A percentile compares a stretch with the other conserved stretches of the same genome.
These are phyloP conservation scores for Craseonycteris thonglongyai DNA, from an alignment of 2,113 vertebrate species.

Conservation along the genomic window DNA sequence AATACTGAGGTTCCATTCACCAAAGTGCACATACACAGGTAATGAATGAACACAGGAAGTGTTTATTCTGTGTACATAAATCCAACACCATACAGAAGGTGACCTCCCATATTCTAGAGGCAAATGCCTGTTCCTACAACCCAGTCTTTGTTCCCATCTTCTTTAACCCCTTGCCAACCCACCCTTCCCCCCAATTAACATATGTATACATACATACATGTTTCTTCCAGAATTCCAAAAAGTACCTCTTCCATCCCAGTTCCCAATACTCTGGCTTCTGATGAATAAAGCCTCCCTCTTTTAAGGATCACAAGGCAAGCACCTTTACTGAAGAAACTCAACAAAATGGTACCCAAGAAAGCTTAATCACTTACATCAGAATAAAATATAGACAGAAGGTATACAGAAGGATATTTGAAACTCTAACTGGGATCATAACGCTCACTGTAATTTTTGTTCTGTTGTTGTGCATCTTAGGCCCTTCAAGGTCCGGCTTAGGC, in stretches of 20 bases:
- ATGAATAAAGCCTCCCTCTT: background rate
- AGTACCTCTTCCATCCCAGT: background rate
- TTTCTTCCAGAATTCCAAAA: constrained; percentile 27
- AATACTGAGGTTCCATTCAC: background rate
- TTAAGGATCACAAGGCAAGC: background rate
- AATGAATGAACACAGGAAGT: background rate
- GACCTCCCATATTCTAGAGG: background rate
- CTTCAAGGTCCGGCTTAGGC: background rate
- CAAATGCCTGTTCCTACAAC: background rate
- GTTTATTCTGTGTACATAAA: background rate
- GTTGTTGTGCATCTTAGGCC: background rate
- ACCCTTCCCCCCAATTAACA: background rate
- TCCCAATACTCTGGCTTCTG: background rate
- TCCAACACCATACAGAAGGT: background rate
- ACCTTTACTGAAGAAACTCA: background rate
- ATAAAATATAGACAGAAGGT: background rate
- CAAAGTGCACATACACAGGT: background rate
- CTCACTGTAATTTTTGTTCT: background rate
- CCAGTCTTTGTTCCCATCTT: background rate
- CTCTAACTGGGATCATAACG: background rate
- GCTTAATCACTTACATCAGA: background rate
- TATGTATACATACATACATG: background rate
- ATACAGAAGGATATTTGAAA: background rate
- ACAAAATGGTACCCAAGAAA: background rate
- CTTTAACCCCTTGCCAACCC: background rate